These are phyloP conservation scores for Sigmodon hispidus DNA, from an alignment of 2,113 vertebrate species.

Conservation along the genomic window DNA sequence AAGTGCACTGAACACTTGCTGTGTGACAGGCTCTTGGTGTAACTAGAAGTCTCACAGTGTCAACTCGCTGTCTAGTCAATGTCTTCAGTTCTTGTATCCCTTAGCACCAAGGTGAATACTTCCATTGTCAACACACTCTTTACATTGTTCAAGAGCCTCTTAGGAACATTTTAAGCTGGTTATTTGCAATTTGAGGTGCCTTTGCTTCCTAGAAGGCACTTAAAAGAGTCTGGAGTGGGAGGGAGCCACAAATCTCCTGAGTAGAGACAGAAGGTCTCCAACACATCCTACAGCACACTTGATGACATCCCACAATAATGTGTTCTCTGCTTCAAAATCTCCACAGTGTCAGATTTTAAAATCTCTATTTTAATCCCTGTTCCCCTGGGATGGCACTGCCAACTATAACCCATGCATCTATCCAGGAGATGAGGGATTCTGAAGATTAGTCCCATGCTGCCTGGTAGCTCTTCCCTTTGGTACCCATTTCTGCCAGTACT, in stretches of 20 bases:
- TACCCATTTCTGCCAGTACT: background rate
- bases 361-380: background rate
- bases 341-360: background rate
- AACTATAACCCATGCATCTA: background rate
- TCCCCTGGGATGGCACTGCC: too few species aligned
- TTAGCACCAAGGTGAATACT: background rate
- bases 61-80: background rate
- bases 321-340: too few species aligned
- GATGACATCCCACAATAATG: too few species aligned
- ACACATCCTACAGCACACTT: accelerated
- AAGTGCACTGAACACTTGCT: background rate
- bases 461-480: background rate
- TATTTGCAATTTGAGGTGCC: background rate
- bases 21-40: background rate
- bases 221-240: background rate
- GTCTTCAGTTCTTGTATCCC: background rate
- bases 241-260: too few species aligned
- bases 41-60: background rate
- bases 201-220: background rate
- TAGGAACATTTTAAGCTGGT: background rate
- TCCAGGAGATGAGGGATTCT: background rate
- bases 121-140: background rate
- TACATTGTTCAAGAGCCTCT: background rate
- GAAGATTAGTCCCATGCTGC: background rate
- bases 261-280: background rate